A percentile compares a stretch with the other conserved stretches of the same genome.
These are phyloP conservation scores for Serranus cabrilla DNA, from an alignment of 2,797 vertebrate genomes.

Conservation along the genomic window DNA sequence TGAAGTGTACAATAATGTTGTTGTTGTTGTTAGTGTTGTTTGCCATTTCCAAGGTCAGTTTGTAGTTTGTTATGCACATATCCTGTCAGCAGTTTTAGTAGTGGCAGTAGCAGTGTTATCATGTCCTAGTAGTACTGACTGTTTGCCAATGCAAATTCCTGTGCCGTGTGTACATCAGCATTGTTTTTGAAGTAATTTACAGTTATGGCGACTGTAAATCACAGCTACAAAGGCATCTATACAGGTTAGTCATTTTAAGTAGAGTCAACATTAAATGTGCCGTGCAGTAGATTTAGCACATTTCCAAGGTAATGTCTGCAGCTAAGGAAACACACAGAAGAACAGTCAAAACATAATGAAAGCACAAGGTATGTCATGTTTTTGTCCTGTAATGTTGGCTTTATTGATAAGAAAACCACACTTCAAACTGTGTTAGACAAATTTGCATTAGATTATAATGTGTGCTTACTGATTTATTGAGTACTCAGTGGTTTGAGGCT, in stretches of 20 bases:
- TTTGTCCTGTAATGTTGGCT: background rate
- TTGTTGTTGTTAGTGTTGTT: background rate
- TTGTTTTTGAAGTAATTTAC: background rate
- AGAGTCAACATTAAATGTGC: background rate
- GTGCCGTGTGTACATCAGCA: background rate
- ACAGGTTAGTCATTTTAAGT: background rate
- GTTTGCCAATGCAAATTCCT: background rate
- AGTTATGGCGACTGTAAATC: background rate
- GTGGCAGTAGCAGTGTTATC: too few relatives aligned
- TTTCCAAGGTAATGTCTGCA: background rate
- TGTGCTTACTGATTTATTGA: conserved; percentile 22
- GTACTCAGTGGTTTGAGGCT: conserved; percentile 25
- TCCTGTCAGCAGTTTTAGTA: conserved; percentile 1
- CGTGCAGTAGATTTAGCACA: background rate
- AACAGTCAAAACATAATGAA: background rate
- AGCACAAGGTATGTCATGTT: background rate
- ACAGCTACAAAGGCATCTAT: background rate
- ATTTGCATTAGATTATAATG: conserved; percentile 42
- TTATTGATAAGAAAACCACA: background rate
- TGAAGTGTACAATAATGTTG: background rate
- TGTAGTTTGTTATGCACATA: background rate
- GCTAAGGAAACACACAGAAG: background rate
- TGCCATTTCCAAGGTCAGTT: background rate
- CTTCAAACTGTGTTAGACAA: conserved; percentile 12
- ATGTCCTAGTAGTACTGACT: background rate